Base-by-base conservation (phyloP, 2,797 vertebrate species). In the Parauchenoglanis punctatus region DNA sequence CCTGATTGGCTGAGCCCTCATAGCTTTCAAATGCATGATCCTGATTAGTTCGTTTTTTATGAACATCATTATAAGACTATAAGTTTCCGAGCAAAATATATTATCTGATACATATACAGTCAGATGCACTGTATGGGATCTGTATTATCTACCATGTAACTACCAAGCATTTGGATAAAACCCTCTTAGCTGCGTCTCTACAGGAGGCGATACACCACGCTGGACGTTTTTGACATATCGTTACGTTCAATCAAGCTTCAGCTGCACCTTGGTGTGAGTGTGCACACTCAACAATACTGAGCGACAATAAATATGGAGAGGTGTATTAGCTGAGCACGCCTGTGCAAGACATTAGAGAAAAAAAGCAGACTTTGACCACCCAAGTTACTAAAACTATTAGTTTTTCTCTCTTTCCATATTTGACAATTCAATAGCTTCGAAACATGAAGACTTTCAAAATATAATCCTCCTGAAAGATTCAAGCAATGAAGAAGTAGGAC, bases 401-500 rank as follows among this genome's bases (percentile, higher is more conserved):
- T 28, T 52, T 54, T 54, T 7, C 25, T 54, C 73, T 28, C 25
- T 25, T 56, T 11, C n/a, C 35, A 17, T 11, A 35, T 31, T n/a
- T 31, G 28, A 11, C 4, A 44, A 25, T 44, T 80, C 31, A 61
- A 46, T 81, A 82, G 59, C 35, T 46, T 49, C 10, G 52, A 77
- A 77, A 31, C 25, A 77, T 49, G 8, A 49, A 49, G 59, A 35
- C 72, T 63, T 81, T 78, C 40, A 77, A 28, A 46, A 73, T 4
- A 76, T 84, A 89, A 46, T 75, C 85, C 87, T 95, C 94, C 93
- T 93, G 73, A 61, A 92, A 91, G 94, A 94, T 91, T 91, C 89
- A 59, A 81, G 90, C 89, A 94, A 87, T 65, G 80, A 58, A 83
- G 84, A 91, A 95, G 91, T 96, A 95, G 95, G 94, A 91, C 95